Evolutionary conservation across 1,140 invertebrate genomes (phyloP).

Genomic region (Bemisia tabaci): DNA sequence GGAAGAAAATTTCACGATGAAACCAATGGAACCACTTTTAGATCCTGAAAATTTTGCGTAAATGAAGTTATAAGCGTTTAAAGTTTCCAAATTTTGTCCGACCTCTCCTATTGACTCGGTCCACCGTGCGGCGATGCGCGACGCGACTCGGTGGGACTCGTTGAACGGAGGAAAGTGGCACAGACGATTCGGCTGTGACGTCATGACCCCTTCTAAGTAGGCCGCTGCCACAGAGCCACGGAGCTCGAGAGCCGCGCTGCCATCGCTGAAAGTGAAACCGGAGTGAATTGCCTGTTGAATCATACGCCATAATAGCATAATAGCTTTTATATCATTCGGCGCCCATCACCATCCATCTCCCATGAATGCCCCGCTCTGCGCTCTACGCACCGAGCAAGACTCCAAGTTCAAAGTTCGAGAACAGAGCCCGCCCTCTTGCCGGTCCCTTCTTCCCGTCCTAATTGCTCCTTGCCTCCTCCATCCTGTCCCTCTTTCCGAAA

Average conservation of each 20-base stretch:
- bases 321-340: not conserved
- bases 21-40: too few relatives aligned
- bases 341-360: not conserved
- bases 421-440: not conserved
- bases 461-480: not conserved
- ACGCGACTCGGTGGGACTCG: not conserved
- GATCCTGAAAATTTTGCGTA: too few relatives aligned
- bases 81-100: too few relatives aligned
- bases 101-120: too few relatives aligned
- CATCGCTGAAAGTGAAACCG: not conserved
- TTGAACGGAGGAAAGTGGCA: not conserved
- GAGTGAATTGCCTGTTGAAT: not conserved
- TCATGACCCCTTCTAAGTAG: not conserved
- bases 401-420: not conserved
- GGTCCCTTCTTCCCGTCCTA: too few relatives aligned
- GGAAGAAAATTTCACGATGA: too few relatives aligned
- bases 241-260: too few relatives aligned
- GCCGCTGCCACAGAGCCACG: too few relatives aligned
- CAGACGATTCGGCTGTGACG: not conserved
- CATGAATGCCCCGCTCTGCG: not conserved
- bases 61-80: too few relatives aligned
- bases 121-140: not conserved
- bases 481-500: not conserved
- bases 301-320: not conserved
- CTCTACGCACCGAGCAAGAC: not conserved